phyloP scores from a whole-genome alignment of 2,888 invertebrate species.

The Amaurobius ferox region DNA sequence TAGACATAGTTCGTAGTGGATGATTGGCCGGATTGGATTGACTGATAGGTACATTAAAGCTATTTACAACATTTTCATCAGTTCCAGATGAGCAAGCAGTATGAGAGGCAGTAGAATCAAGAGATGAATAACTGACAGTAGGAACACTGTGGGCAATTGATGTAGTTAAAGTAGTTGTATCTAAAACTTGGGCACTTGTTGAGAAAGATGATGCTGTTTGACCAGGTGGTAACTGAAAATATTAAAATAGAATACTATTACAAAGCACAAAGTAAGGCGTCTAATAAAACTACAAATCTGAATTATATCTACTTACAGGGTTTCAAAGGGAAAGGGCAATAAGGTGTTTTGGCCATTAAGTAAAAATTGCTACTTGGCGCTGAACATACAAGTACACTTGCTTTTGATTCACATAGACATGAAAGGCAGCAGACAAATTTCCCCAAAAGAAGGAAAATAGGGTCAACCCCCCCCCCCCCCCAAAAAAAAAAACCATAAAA shows the following conservation, averaged over 20 bases:
- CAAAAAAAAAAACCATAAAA: no score
- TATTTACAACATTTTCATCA: slow-evolving; percentile 36
- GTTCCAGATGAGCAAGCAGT: slow-evolving; percentile 29
- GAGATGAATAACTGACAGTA: slow-evolving; percentile 30
- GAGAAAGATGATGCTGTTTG: slow-evolving; percentile 35
- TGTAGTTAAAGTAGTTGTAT: slow-evolving; percentile 37
- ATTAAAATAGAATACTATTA: not conserved
- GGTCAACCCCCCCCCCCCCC: no score
- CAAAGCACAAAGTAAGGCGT: not conserved
- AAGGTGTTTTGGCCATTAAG: no score
- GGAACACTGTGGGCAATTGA: slow-evolving; percentile 31
- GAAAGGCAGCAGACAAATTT: no score
- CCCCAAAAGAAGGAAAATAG: no score
- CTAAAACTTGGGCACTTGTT: slow-evolving; percentile 38
- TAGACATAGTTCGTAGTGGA: slow-evolving; percentile 41
- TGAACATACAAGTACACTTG: no score
- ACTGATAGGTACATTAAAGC: slow-evolving; percentile 30
- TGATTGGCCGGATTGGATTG: slow-evolving; percentile 49
- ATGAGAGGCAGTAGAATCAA: slow-evolving; percentile 56
- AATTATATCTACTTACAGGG: not conserved
- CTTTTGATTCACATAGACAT: no score
- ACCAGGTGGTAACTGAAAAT: slow-evolving; percentile 39
- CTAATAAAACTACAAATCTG: not conserved
- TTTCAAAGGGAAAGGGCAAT: no score
- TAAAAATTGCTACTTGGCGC: no score